phyloP scores from a whole-genome alignment of 2,797 vertebrate species.

The Varecia variegata region DNA sequence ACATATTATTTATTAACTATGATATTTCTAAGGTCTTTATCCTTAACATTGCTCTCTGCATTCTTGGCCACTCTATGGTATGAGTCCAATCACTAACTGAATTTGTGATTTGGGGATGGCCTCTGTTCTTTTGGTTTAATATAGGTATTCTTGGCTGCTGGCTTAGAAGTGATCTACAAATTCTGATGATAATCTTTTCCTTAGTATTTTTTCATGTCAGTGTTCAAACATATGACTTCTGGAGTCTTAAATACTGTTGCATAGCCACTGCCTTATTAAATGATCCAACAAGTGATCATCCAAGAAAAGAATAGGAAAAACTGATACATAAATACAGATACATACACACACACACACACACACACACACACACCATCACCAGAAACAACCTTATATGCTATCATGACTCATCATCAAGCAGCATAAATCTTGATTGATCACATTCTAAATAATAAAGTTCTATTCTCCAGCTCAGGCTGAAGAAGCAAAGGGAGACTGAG shows the following conservation, averaged over 20 bases:
- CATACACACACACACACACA: background rate
- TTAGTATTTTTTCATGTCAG: background rate
- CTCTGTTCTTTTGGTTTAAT: background rate
- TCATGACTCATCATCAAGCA: background rate
- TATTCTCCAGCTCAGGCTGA: background rate
- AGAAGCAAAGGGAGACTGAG: background rate
- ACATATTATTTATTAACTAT: background rate
- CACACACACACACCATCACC: background rate
- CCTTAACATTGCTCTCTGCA: background rate
- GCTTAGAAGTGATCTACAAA: background rate
- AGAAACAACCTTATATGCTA: background rate
- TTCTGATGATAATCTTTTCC: background rate
- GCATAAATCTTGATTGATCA: background rate
- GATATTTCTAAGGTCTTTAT: background rate
- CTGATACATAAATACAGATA: background rate
- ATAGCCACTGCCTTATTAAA: background rate
- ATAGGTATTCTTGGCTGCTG: background rate
- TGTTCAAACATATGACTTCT: background rate
- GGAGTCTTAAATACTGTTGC: background rate
- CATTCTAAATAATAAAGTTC: background rate
- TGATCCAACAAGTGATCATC: background rate
- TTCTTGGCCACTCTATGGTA: background rate
- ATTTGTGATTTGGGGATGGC: background rate
- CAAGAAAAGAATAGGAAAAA: background rate
- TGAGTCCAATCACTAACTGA: background rate